These are phyloP conservation scores for Aphidius colemani DNA, from an alignment of 2,888 invertebrate genomes.

Conservation along the genomic window DNA sequence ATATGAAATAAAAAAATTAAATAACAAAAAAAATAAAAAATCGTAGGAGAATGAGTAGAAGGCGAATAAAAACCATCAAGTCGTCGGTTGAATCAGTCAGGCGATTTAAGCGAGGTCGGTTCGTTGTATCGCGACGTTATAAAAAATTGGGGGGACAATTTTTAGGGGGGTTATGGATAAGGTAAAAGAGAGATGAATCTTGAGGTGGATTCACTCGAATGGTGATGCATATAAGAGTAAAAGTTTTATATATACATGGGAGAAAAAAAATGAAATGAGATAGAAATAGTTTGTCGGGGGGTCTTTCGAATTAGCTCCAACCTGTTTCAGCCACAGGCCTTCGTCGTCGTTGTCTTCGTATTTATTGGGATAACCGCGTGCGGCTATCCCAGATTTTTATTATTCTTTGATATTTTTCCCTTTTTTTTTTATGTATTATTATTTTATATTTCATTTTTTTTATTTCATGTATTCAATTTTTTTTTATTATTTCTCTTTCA, in stretches of 20 bases:
- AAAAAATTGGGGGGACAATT: not conserved
- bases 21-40: slow-evolving; percentile 35
- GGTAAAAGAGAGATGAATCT: slow-evolving; percentile 6
- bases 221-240: too few relatives aligned
- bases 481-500: slow-evolving; percentile 22
- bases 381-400: slow-evolving; percentile 29
- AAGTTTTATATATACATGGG: not conserved
- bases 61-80: slow-evolving; percentile 50
- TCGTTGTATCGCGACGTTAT: slow-evolving; percentile 13
- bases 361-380: slow-evolving; percentile 55
- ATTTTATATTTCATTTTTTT: slow-evolving; percentile 30
- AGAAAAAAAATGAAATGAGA: not conserved
- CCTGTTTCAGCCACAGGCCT: slow-evolving; percentile 47
- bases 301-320: slow-evolving; percentile 55
- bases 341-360: slow-evolving; percentile 57
- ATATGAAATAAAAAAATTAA: slow-evolving; percentile 34
- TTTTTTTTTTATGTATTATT: slow-evolving; percentile 22
- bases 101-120: slow-evolving; percentile 47
- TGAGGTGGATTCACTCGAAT: too few relatives aligned
- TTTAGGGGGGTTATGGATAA: not conserved
- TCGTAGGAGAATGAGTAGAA: slow-evolving; percentile 37
- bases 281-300: slow-evolving; percentile 5
- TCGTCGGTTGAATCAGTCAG: slow-evolving; percentile 45
- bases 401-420: slow-evolving; percentile 22
- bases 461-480: slow-evolving; percentile 18